Conservation (phyloP, 2,797 vertebrate species). For the Tapera naevia region DNA sequence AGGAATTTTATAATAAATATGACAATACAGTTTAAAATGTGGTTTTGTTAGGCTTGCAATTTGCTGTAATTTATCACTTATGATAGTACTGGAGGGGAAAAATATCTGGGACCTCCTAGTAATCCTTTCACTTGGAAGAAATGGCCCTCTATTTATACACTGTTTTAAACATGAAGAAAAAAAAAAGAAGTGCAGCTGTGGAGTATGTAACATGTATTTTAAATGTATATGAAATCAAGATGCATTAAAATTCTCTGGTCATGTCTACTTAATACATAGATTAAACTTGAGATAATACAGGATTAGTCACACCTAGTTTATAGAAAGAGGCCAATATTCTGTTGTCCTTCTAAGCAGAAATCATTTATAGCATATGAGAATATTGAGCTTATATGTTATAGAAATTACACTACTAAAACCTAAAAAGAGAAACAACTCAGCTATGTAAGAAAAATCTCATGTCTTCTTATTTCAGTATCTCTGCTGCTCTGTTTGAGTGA, state of each 20-base stretch:
- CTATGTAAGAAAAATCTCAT: neutral
- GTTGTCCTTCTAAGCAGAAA: neutral
- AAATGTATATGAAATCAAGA: neutral
- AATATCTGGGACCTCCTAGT: neutral
- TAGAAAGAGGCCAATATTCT: neutral
- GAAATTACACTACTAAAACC: neutral
- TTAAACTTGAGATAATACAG: neutral
- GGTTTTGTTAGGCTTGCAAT: slow-evolving; percentile 76
- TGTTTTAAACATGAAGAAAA: neutral
- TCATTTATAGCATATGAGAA: neutral
- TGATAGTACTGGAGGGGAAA: neutral
- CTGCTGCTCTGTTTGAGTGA: neutral
- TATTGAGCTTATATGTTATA: neutral
- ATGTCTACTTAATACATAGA: neutral
- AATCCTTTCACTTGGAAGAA: slow-evolving; percentile 29
- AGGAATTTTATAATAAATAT: slow-evolving; percentile 79
- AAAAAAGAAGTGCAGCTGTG: neutral
- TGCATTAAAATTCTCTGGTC: neutral
- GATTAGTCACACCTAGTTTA: neutral
- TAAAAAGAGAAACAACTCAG: neutral
- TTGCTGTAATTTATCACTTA: slow-evolving; percentile 74
- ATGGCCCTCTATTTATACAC: neutral
- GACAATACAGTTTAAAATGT: slow-evolving; percentile 77
- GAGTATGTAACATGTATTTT: neutral
- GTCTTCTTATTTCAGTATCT: neutral